Conservation (phyloP, 1,140 invertebrate genomes). For the Solenopsis fugax region DNA sequence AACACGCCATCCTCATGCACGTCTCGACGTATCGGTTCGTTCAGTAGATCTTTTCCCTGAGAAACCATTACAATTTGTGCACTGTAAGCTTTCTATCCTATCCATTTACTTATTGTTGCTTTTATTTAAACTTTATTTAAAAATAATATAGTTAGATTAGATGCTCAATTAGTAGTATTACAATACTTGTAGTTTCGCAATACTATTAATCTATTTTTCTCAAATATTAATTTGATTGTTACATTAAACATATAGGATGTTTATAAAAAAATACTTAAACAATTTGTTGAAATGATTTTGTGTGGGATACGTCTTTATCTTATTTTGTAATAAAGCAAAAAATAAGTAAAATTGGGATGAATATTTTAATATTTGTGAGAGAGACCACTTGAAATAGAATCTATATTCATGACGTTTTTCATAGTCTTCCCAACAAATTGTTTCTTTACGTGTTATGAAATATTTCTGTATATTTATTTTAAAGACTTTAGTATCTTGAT, state of each 20-base stretch:
- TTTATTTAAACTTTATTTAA: constrained; percentile 4
- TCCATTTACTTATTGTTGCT: background rate
- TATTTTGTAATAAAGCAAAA: background rate
- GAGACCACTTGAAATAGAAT: background rate
- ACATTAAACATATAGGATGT: background rate
- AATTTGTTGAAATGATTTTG: background rate
- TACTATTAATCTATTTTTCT: background rate
- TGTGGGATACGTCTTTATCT: background rate
- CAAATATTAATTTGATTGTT: constrained; percentile 4
- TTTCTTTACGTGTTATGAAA: background rate
- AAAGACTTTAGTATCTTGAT: background rate
- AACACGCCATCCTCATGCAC: constrained; percentile 92
- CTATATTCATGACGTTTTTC: background rate
- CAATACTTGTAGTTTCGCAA: background rate
- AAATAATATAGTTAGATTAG: background rate
- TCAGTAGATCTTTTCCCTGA: constrained; percentile 92
- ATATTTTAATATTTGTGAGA: constrained; percentile 6
- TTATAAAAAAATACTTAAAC: background rate
- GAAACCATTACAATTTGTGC: constrained; percentile 51
- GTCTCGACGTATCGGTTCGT: constrained; percentile 94
- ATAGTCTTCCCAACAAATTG: background rate
- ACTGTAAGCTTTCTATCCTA: background rate
- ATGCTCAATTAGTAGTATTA: background rate
- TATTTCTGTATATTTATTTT: background rate
- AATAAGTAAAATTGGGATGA: background rate